These are phyloP conservation scores for Vireo griseus DNA, from an alignment of 2,797 vertebrate species.

Conservation along the genomic window DNA sequence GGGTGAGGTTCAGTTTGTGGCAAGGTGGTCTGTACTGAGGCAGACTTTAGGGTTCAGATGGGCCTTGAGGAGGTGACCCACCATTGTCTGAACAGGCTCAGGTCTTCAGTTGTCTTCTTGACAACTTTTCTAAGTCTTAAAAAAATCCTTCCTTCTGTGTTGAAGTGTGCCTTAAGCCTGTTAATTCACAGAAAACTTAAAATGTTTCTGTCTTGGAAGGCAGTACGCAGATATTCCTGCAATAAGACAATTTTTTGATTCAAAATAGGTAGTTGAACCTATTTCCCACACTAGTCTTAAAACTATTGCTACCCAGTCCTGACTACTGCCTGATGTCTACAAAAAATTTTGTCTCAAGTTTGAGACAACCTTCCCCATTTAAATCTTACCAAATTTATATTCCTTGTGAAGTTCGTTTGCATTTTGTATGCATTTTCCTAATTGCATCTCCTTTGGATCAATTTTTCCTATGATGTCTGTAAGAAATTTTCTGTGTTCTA, in stretches of 20 bases:
- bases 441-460: neutral
- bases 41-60: neutral
- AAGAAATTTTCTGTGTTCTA: neutral
- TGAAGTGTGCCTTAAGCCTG: neutral
- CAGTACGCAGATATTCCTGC: accelerated
- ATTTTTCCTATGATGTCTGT: neutral
- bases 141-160: neutral
- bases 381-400: neutral
- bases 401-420: neutral
- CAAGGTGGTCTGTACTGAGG: neutral
- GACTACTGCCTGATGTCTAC: neutral
- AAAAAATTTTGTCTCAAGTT: neutral
- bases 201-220: neutral
- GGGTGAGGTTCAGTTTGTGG: neutral
- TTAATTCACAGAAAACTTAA: neutral
- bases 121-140: neutral
- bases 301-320: neutral
- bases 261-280: neutral
- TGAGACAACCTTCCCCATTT: neutral
- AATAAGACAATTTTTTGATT: neutral
- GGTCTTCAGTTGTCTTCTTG: neutral
- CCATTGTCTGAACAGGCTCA: neutral
- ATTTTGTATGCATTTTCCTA: neutral
- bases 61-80: neutral
- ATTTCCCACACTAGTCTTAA: neutral